Base-by-base conservation (phyloP, 2,888 invertebrate genomes). In the Mimas tiliae region DNA sequence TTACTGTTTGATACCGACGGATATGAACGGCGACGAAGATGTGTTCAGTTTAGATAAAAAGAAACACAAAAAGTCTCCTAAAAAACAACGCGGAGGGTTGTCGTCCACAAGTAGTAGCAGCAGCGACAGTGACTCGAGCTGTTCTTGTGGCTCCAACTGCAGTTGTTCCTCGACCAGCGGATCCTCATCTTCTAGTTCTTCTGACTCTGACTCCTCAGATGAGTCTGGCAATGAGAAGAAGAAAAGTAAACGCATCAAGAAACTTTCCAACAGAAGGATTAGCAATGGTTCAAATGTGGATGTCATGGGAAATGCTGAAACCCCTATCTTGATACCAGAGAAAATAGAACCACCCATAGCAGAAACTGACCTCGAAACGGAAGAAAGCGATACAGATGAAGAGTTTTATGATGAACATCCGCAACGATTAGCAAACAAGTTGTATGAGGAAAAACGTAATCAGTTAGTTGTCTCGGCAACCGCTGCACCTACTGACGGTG, bases 371-470 rank as follows among this genome's bases (percentile, higher is more conserved):
- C 93, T 98, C 64, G 97, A 97, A 75, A 98, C 98, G 0, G 96
- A 96, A 16, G 96, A 97, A 85, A 96, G 97, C 63, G 97, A 97
- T 71, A 97, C 97, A 0, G 97, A 97, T 84, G 97, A 97, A 89
- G 97, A 97, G 75, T 97, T 97, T 86, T 98, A 97, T 82, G 97
- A 98, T 82, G 95, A 97, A 77, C 95, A 97, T 85, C 97, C 97
- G 0, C 97, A 97, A 76, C 94, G 94, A 77, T 85, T 96, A 69
- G 97, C 96, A 1, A 96, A 94, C 72, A 96, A 97, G 82, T 76
- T 97, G 65, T 85, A 97, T 62, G 96, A 95, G 12, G 96, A 97
- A 79, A 97, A 97, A 83, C 95, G 96, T 4, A 96, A 96, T 74
- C 96, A 96, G 72, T 82, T 96, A 65, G 84, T 96, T 81, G 87